Conservation (phyloP, 1,140 invertebrate species). For the Magallana gigas region DNA sequence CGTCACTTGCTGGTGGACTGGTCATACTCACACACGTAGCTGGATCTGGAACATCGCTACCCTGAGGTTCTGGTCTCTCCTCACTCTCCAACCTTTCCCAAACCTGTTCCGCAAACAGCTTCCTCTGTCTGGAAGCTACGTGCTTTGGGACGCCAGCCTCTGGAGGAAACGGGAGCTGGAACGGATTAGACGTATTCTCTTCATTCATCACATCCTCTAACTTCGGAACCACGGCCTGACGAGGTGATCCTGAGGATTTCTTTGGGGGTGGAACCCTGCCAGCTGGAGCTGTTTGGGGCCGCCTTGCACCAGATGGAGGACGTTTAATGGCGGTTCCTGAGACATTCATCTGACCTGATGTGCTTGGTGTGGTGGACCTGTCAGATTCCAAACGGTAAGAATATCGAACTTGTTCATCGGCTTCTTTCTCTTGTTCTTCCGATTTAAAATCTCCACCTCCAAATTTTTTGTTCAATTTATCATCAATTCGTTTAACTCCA, state of each 20-base stretch:
- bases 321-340: constrained; percentile 50
- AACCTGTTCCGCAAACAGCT: constrained; percentile 64
- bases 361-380: constrained; percentile 33
- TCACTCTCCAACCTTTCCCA: constrained; percentile 56
- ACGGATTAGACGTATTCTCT: constrained; percentile 64
- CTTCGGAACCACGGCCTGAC: constrained; percentile 59
- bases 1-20: constrained; percentile 31
- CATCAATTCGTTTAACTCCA: constrained; percentile 65
- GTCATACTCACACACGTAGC: constrained; percentile 32
- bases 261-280: constrained; percentile 60
- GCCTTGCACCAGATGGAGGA: constrained; percentile 28
- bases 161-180: constrained; percentile 66
- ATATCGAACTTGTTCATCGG: constrained; percentile 25
- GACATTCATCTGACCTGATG: constrained; percentile 44
- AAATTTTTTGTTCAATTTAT: constrained; percentile 63
- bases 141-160: constrained; percentile 65
- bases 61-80: constrained; percentile 57
- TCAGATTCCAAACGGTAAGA: constrained; percentile 61
- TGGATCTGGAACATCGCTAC: constrained; percentile 40
- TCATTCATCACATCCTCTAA: constrained; percentile 57
- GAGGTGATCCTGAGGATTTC: constrained; percentile 63
- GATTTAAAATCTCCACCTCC: constrained; percentile 62
- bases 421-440: constrained; percentile 48
- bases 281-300: constrained; percentile 63
- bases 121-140: constrained; percentile 63